Evolutionary conservation across 2,888 invertebrate species (phyloP), one percentile per base, ranked within the genome.

Genomic region (Phorcus lineatus): DNA sequence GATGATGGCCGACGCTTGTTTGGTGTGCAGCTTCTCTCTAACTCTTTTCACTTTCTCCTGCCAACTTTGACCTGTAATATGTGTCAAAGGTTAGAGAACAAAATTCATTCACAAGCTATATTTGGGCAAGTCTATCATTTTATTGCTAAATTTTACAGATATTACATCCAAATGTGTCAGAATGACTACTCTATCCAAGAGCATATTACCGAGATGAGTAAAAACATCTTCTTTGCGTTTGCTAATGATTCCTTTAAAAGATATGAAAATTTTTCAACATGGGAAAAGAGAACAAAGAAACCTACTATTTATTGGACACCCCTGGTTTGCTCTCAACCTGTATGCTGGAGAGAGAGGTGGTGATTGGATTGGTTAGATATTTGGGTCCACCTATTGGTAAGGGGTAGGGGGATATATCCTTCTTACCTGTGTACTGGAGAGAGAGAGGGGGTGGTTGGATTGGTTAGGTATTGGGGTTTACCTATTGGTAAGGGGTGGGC

Each of bases 1-100:
- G 24, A 98, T 95, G 94, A 97, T 95, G 0, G 96, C 96, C 86
- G 96, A 96, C 2, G 95, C 96, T 0, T 95, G 95, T n/a, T 94
- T 93, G n/a, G 94, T 93, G 47, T 93, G 93, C 88, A 98, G 94
- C 85, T 95, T 95, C 9, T 94, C 93, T 40, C 97, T 94, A 0
- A 97, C 94, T 70, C 94, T 94, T 9, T 94, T 91, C 0, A 98
- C 94, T 93, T 98, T 98, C 28, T 95, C 95, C 80, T 95, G 95
- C 96, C 97, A 97, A 31, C 94, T 93, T 88, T 94, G 94, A 53
- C 97, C 96, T 95, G 88, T 57, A 83, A 82, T n/a, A 75, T n/a
- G 2, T 2, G 24, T 57, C 22, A 57, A 62, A 24, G 22, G 13
- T 24, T 2, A 13, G 22, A 22, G 22, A 24, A 7, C 17, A 55